phyloP scores from a whole-genome alignment of 1,140 invertebrate species.

The Cryptotermes secundus region DNA sequence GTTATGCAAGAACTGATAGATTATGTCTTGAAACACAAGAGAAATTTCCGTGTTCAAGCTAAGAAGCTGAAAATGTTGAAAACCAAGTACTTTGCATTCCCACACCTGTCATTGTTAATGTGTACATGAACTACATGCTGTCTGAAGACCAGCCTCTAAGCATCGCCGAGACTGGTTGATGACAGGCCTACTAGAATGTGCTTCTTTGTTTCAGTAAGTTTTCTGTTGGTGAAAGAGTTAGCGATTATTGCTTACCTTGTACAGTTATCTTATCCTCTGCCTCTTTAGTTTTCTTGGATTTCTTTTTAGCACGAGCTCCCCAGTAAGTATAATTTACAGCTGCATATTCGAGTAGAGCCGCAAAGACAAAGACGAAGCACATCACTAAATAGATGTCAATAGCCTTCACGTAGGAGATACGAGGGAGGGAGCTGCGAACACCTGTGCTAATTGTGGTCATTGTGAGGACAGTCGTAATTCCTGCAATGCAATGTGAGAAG shows the following conservation, averaged over 20 bases:
- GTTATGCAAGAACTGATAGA: no score
- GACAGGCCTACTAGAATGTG: no score
- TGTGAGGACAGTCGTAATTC: slow-evolving; percentile 89
- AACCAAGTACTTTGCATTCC: no score
- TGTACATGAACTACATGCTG: no score
- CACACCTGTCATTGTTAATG: no score
- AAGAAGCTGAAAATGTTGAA: no score
- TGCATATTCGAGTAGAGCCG: slow-evolving; percentile 88
- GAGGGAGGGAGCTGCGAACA: slow-evolving; percentile 85
- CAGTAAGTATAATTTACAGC: slow-evolving; percentile 98
- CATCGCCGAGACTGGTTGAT: no score
- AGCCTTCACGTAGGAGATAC: slow-evolving; percentile 89
- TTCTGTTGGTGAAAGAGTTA: slow-evolving; percentile 23
- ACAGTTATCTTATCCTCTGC: slow-evolving; percentile 64
- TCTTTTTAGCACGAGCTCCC: slow-evolving; percentile 90
- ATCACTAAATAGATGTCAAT: slow-evolving; percentile 91
- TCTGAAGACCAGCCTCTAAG: no score
- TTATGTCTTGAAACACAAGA: no score
- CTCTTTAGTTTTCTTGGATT: slow-evolving; percentile 63
- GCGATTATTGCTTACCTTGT: slow-evolving; percentile 46
- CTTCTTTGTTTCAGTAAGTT: no score
- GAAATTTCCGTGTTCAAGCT: no score
- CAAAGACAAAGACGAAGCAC: slow-evolving; percentile 92
- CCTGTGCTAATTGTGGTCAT: slow-evolving; percentile 89
- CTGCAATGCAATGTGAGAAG: slow-evolving; percentile 47